phyloP scores from a whole-genome alignment of 1,140 invertebrate genomes.

The Capitella teleta region DNA sequence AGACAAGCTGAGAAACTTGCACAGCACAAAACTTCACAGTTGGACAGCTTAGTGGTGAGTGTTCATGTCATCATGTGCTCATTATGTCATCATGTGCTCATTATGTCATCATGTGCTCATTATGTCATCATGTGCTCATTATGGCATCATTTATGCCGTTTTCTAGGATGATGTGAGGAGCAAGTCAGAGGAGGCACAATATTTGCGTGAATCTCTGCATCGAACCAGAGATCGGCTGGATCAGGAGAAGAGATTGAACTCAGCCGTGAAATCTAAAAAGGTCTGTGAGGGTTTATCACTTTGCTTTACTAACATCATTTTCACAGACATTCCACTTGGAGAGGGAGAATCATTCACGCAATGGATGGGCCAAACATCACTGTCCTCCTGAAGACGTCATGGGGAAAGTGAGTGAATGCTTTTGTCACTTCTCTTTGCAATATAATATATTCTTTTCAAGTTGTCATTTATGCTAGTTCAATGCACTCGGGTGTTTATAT shows the following conservation, averaged over 20 bases:
- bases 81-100: no score
- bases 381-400: constrained; percentile 15
- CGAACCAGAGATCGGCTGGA: constrained; percentile 31
- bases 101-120: no score
- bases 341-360: constrained; percentile 21
- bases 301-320: background rate
- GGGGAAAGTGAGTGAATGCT: constrained; percentile 6
- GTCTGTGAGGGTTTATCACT: constrained; percentile 13
- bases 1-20: constrained; percentile 36
- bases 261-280: constrained; percentile 40
- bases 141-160: background rate
- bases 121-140: background rate
- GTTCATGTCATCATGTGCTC: no score
- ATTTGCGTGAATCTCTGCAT: constrained; percentile 34
- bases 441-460: constrained; percentile 1
- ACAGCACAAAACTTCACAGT: constrained; percentile 24
- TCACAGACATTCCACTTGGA: constrained; percentile 36
- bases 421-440: background rate
- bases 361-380: constrained; percentile 12
- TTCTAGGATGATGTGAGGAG: constrained; percentile 29
- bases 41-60: constrained; percentile 32
- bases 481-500: background rate
- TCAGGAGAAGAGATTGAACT: constrained; percentile 38
- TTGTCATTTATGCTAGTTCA: background rate
- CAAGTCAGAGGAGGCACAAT: constrained; percentile 34